Percentiles rank a stretch among this genome's conserved stretches.
Evolutionary conservation across 2,888 invertebrate genomes (phyloP).

Genomic region (Tenthredo livida): DNA sequence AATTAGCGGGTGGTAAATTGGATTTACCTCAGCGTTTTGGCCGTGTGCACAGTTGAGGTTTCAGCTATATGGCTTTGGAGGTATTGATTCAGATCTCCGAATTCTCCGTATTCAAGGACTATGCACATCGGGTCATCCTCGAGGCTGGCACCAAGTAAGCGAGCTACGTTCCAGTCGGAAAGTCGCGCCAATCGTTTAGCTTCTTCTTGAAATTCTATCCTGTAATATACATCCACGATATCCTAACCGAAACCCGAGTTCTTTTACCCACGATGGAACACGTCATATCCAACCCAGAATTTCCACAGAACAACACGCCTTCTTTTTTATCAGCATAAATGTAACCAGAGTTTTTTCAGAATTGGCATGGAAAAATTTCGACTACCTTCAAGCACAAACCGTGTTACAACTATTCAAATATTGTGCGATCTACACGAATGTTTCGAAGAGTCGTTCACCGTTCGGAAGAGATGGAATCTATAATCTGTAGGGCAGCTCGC

Average conservation of each 20-base stretch:
- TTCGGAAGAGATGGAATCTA: constrained; percentile 24
- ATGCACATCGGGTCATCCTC: constrained; percentile 87
- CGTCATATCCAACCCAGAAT: neutral
- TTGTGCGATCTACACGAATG: neutral
- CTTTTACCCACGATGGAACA: neutral
- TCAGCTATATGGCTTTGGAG: constrained; percentile 90
- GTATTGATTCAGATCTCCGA: constrained; percentile 92
- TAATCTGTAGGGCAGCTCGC: constrained; percentile 30
- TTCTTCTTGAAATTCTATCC: constrained; percentile 87
- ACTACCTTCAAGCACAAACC: neutral
- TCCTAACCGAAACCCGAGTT: constrained; percentile 21
- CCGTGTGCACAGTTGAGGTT: constrained; percentile 83
- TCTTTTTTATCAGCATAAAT: neutral
- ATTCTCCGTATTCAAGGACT: constrained; percentile 88
- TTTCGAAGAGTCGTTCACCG: neutral
- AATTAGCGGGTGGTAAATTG: constrained; percentile 29
- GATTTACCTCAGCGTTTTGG: constrained; percentile 86
- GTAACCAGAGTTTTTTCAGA: neutral
- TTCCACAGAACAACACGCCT: neutral
- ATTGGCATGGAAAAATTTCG: neutral
- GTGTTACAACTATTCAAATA: neutral
- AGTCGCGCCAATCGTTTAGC: constrained; percentile 86
- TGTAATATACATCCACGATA: constrained; percentile 64
- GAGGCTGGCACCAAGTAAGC: constrained; percentile 87
- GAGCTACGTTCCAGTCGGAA: constrained; percentile 86